Evolutionary conservation across 1,140 invertebrate species (phyloP).

Genomic region (Venturia canescens): DNA sequence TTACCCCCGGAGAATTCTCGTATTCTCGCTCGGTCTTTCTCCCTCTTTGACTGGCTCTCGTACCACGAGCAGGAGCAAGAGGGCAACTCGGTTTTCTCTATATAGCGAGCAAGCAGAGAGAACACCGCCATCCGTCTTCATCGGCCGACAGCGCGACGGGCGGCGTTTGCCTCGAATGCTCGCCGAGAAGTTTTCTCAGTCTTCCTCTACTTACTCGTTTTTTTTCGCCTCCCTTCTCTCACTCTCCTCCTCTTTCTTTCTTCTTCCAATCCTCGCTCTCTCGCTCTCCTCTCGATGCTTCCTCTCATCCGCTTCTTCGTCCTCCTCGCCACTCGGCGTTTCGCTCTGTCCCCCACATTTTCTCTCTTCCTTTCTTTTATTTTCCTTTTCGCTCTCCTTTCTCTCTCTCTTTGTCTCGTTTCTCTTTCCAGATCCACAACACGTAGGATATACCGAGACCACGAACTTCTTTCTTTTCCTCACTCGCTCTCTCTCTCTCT

Average conservation of each 20-base stretch:
- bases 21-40: conserved; percentile 42
- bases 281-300: conserved; percentile 40
- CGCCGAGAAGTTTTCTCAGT: conserved; percentile 75
- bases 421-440: not conserved
- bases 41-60: not conserved
- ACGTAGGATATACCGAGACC: conserved; percentile 14
- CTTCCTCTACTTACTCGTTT: conserved; percentile 63
- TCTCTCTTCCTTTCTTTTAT: not conserved
- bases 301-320: conserved; percentile 41
- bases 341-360: conserved; percentile 29
- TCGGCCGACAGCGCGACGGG: conserved; percentile 78
- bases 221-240: conserved; percentile 53
- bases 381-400: not conserved
- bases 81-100: conserved; percentile 45
- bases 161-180: conserved; percentile 78
- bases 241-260: conserved; percentile 48
- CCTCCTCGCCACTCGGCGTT: conserved; percentile 39
- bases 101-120: conserved; percentile 56
- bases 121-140: conserved; percentile 76
- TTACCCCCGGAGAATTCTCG: conserved; percentile 49
- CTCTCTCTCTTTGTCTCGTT: no score
- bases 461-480: conserved; percentile 8
- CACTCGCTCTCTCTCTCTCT: conserved; percentile 45
- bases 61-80: not conserved
- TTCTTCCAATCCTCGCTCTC: conserved; percentile 46